Percentiles rank a stretch among this genome's conserved stretches.
Conservation (phyloP, 2,888 invertebrate species). For the Macaria liturata region DNA sequence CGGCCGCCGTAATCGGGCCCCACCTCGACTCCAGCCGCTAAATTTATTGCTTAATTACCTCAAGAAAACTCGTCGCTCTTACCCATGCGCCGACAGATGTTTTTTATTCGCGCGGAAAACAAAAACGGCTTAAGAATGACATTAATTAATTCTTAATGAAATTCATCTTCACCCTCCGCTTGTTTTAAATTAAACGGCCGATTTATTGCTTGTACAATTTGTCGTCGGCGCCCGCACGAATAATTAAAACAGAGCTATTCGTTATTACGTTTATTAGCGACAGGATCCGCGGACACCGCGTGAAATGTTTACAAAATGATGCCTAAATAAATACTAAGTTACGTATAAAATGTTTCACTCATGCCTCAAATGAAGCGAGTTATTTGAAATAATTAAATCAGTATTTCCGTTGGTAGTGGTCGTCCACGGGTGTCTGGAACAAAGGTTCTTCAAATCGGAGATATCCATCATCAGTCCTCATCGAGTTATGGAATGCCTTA, state of each 20-base stretch:
- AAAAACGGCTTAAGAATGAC: slow-evolving; percentile 82
- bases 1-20: slow-evolving; percentile 74
- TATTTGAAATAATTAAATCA: slow-evolving; percentile 45
- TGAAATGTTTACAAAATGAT: slow-evolving; percentile 43
- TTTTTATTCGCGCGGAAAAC: slow-evolving; percentile 81
- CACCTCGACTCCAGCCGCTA: slow-evolving; percentile 77
- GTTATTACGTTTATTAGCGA: slow-evolving; percentile 76
- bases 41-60: slow-evolving; percentile 85
- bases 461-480: slow-evolving; percentile 66
- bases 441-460: slow-evolving; percentile 71
- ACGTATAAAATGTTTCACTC: not conserved
- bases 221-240: slow-evolving; percentile 64
- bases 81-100: slow-evolving; percentile 73
- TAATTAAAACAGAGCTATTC: slow-evolving; percentile 65
- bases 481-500: slow-evolving; percentile 64
- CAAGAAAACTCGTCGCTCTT: slow-evolving; percentile 76
- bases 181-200: slow-evolving; percentile 79
- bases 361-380: not conserved
- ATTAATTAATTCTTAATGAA: slow-evolving; percentile 84
- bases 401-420: slow-evolving; percentile 75
- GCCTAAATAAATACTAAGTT: slow-evolving; percentile 51
- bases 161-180: slow-evolving; percentile 81
- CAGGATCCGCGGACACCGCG: slow-evolving; percentile 59
- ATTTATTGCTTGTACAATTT: slow-evolving; percentile 82
- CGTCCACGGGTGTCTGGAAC: slow-evolving; percentile 70